Base-by-base conservation (phyloP, 2,113 vertebrate genomes). In the Junco hyemalis region DNA sequence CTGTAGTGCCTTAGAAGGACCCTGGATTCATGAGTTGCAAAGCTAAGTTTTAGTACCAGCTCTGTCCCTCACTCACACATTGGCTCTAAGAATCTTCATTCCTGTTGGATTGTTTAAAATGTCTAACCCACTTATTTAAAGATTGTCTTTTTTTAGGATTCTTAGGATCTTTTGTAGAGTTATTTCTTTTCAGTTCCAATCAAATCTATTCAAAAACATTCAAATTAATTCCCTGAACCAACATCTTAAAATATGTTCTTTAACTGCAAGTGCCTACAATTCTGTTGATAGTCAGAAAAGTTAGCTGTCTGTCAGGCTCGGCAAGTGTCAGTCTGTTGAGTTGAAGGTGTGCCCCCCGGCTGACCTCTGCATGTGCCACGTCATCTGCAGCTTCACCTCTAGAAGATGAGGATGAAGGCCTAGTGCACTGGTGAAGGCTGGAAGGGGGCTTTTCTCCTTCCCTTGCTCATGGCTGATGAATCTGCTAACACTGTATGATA, bases 391-490 rank as follows among this genome's bases (percentile, higher is more conserved):
- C 50, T 59, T 63, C 53, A 35, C 6, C 17, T 81, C 45, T n/a
- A 7, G 5, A 13, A 74, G 42, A 73, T 6, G 21, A 57, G 48
- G 54, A 45, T 7, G 8, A 76, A 72, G 50, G 35, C 29, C 54
- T 53, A 19, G 16, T 0, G 0, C 26, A 29, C 14, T 22, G 3
- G 24, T 81, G 33, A 44, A 74, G 33, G 16, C 42, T 86, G 23
- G 35, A 44, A 65, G 45, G 16, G 83, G 51, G 35, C 19, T 35
- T 61, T 35, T 68, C 83, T 76, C 59, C 48, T 92, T 64, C 66
- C 28, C 54, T 65, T 66, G 33, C 60, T 38, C 11, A 20, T 33
- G 63, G 47, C 60, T 80, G 79, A 33, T 83, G 35, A 54, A 65
- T 88, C 80, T 81, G 35, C 40, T 76, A 60, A 81, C 5, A 12